A percentile compares a stretch with the other conserved stretches of the same genome.
Evolutionary conservation across 2,113 vertebrate genomes (phyloP).

Genomic region (Dasyurus viverrinus): DNA sequence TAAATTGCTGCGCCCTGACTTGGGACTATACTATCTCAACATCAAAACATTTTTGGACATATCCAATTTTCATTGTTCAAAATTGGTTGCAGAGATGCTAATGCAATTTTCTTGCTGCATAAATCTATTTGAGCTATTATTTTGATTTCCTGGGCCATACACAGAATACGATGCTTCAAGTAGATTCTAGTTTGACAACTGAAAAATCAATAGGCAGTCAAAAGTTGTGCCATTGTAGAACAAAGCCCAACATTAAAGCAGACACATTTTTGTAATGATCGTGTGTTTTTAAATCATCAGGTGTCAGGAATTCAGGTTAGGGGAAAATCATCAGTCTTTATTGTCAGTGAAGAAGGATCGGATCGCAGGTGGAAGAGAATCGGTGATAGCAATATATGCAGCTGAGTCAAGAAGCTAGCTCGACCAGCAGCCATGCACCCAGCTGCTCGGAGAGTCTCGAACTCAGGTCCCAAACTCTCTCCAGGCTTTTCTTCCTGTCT

Average conservation of each 20-base stretch:
- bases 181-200: slow-evolving; percentile 42
- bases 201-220: slow-evolving; percentile 56
- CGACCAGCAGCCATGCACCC: no score
- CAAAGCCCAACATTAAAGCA: slow-evolving; percentile 29
- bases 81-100: slow-evolving; percentile 34
- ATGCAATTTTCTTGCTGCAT: slow-evolving; percentile 29
- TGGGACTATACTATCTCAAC: slow-evolving; percentile 3
- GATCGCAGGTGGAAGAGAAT: no score
- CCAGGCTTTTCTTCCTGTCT: no score
- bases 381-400: no score
- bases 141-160: slow-evolving; percentile 49
- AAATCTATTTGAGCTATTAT: slow-evolving; percentile 39
- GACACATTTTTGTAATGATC: slow-evolving; percentile 33
- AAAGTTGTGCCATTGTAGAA: slow-evolving; percentile 33
- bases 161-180: slow-evolving; percentile 43
- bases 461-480: no score
- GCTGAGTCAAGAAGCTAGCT: no score
- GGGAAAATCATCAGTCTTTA: no score
- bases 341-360: no score
- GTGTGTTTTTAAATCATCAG: no score
- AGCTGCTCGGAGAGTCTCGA: no score
- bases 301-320: no score
- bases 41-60: slow-evolving; percentile 41
- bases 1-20: slow-evolving; percentile 34
- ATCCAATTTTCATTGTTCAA: slow-evolving; percentile 60